Evolutionary conservation across 35 echinoderm and acorn worm species (phyloP), one percentile per base, ranked within the genome.

Genomic region (Patiria miniata): DNA sequence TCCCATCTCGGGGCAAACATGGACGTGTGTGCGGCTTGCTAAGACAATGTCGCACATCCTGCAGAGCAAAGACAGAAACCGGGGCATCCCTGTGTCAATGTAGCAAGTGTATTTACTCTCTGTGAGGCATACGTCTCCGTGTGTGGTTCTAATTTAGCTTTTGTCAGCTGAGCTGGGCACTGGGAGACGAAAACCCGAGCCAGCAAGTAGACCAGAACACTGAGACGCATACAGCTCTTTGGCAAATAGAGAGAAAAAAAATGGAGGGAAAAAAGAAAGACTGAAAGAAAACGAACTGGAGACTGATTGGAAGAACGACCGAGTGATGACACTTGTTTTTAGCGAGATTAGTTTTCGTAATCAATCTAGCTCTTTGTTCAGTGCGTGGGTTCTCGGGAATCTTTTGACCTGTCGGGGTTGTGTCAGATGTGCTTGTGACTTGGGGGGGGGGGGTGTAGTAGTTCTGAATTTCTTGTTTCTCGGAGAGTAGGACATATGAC

Each of bases 251-350:
- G 34, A 36, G 34, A 73, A 73, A 73, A 32, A 73, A 7, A 23
- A 73, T 28, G 65, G 7, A 26, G 7, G 8, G 65, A 34, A 26
- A 30, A 73, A 73, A 12, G 42, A 73, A 73, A 73, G 14, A 73
- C 19, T 26, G 29, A 36, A 47, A 47, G 34, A 73, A 73, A 28
- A 32, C 42, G 42, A 47, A 6, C 42, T 47, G 42, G 34, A 2
- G 65, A 30, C 34, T 26, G 7, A 26, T 15, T 5, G 65, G 21
- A 26, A 30, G 34, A 73, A 73, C 29, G 34, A 30, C 65, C 14
- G 26, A 73, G 65, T 73, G 65, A 73, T 73, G 65, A 73, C 65
- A 73, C 65, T 73, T 73, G 65, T 73, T 73, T 73, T 73, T 73
- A 73, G 65, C 65, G 34, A 32, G 65, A 73, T 73, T 73, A 73